These are phyloP conservation scores for Varanus salvator DNA, from an alignment of 2,113 vertebrate genomes.

Conservation along the genomic window DNA sequence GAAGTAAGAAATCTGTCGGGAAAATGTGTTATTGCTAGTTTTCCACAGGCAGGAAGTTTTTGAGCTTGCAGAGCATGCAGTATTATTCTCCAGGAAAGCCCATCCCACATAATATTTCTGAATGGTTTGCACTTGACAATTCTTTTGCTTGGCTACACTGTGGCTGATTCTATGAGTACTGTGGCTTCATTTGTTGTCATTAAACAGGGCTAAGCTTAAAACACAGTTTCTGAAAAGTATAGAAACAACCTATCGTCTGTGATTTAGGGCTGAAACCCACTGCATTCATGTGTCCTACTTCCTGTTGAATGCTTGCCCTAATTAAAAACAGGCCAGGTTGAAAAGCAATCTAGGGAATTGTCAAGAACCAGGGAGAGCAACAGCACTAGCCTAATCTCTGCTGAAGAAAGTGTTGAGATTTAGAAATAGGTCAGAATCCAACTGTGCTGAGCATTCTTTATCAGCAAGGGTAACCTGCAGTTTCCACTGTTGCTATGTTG, in stretches of 20 bases:
- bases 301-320: neutral
- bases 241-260: neutral
- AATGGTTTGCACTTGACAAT: neutral
- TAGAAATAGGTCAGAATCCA: neutral
- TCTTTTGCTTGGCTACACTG: neutral
- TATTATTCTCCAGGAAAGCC: neutral
- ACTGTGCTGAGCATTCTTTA: accelerated
- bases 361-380: neutral
- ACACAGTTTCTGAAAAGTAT: accelerated
- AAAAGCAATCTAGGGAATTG: neutral
- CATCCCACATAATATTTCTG: neutral
- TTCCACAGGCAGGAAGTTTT: neutral
- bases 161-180: neutral
- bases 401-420: neutral
- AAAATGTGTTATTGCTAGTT: too few species aligned
- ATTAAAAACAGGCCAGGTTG: slow-evolving; percentile 2
- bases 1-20: too few species aligned
- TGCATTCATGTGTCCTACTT: neutral
- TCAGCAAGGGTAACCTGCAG: neutral
- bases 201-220: slow-evolving; percentile 13
- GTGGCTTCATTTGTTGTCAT: neutral
- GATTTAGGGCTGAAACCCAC: neutral
- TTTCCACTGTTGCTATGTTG: accelerated
- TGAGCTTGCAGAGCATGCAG: neutral
- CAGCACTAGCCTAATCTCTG: neutral